Conservation (phyloP, 2,888 invertebrate species). For the Cephus rjabovi region DNA sequence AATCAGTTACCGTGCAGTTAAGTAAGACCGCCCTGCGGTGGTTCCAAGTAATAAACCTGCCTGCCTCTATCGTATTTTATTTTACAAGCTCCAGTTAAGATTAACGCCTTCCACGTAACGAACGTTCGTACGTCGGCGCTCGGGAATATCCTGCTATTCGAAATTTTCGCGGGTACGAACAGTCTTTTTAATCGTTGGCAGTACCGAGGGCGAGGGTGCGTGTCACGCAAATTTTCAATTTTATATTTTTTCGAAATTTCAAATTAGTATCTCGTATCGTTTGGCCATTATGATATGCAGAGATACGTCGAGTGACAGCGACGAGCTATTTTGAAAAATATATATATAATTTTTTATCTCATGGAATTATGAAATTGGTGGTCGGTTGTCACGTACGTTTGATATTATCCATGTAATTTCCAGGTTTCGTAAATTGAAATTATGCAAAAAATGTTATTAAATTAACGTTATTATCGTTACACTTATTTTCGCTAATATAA, state of each 20-base stretch:
- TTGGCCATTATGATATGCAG: too few relatives aligned
- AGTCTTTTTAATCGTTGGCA: not conserved
- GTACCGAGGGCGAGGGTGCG: accelerated
- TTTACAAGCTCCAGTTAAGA: not conserved
- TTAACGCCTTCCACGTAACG: not conserved
- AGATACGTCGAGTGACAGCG: too few relatives aligned
- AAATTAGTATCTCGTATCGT: too few relatives aligned
- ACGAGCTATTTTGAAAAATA: too few relatives aligned
- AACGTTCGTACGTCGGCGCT: not conserved
- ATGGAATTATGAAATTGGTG: not conserved
- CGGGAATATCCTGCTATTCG: not conserved
- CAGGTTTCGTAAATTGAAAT: not conserved
- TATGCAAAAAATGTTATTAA: not conserved
- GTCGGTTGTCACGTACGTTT: not conserved
- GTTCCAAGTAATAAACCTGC: constrained; percentile 17
- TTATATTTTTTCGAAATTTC: not conserved
- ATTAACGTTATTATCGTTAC: not conserved
- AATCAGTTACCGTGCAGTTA: constrained; percentile 8
- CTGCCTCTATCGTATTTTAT: constrained; percentile 4
- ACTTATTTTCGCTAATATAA: not conserved
- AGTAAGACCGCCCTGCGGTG: constrained; percentile 16
- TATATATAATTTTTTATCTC: not conserved
- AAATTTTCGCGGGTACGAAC: not conserved
- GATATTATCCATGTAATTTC: not conserved
- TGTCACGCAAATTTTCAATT: not conserved